Conservation (phyloP, 2,797 vertebrate genomes). For the Bradypodion ventrale region DNA sequence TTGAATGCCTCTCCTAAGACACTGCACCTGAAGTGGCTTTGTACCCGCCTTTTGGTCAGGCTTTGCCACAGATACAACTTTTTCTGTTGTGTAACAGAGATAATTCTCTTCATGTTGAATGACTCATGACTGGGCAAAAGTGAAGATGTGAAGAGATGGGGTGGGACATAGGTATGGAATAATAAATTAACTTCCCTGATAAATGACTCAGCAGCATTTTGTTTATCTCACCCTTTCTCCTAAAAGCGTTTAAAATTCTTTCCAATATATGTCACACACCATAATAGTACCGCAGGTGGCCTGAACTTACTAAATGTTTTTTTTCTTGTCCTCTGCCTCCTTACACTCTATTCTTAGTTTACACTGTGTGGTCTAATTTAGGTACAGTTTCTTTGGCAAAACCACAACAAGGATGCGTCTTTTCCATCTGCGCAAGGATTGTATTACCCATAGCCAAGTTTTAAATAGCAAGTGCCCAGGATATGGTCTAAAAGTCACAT, state of each 20-base stretch:
- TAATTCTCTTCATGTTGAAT: background rate
- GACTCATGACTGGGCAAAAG: background rate
- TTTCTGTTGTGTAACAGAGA: conserved; percentile 2
- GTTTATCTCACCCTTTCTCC: conserved; percentile 9
- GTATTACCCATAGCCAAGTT: background rate
- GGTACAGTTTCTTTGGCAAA: conserved; percentile 47
- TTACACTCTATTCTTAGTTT: conserved; percentile 32
- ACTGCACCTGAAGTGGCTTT: background rate
- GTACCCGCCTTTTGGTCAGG: background rate
- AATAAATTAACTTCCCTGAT: conserved; percentile 24
- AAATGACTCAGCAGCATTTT: conserved; percentile 57
- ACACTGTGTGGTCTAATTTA: conserved; percentile 20
- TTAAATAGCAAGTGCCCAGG: background rate
- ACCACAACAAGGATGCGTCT: conserved; percentile 41
- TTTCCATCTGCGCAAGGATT: conserved; percentile 1
- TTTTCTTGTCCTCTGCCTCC: background rate
- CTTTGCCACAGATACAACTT: background rate
- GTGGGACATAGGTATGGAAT: conserved; percentile 14
- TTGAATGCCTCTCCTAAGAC: background rate
- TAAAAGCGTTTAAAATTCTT: conserved; percentile 45
- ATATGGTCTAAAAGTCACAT: background rate
- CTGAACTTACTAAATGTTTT: conserved; percentile 21
- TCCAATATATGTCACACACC: conserved; percentile 35
- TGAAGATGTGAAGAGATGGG: conserved; percentile 24
- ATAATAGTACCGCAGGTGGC: conserved; percentile 52